A percentile compares a stretch with the other conserved stretches of the same genome.
phyloP scores from a whole-genome alignment of 2,113 vertebrate species.

The Heterotis niloticus region DNA sequence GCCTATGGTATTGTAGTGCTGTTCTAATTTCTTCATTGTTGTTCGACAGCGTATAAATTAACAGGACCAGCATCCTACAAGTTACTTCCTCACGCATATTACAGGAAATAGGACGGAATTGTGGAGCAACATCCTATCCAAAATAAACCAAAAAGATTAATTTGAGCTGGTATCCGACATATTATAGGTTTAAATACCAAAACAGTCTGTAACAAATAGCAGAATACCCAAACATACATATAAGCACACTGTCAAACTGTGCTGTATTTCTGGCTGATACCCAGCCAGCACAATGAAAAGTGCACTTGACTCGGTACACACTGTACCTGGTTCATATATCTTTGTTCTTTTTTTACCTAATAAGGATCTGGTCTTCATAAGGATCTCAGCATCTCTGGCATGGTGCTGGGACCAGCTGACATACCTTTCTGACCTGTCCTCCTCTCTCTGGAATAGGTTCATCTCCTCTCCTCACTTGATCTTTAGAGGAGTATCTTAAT shows the following conservation, averaged over 20 bases:
- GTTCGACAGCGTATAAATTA: not conserved
- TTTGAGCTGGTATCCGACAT: not conserved
- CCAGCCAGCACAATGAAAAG: no score
- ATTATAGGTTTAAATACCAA: not conserved
- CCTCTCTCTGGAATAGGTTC: no score
- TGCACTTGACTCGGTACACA: no score
- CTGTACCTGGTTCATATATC: no score
- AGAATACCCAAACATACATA: not conserved
- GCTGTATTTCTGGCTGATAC: not conserved
- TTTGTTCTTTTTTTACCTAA: no score
- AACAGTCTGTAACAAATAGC: not conserved
- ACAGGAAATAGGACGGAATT: not conserved
- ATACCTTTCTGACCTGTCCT: no score
- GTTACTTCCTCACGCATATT: slow-evolving; percentile 10
- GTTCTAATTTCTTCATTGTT: not conserved
- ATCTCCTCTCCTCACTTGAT: no score
- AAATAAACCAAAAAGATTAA: not conserved
- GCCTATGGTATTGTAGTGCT: not conserved
- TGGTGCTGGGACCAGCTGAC: no score
- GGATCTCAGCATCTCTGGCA: no score
- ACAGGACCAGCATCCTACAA: not conserved
- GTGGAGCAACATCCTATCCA: not conserved
- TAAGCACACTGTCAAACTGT: not conserved
- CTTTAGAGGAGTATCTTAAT: no score
- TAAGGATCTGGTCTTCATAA: no score